Base-by-base conservation (phyloP, 2,888 invertebrate species). In the Spisula solida region DNA sequence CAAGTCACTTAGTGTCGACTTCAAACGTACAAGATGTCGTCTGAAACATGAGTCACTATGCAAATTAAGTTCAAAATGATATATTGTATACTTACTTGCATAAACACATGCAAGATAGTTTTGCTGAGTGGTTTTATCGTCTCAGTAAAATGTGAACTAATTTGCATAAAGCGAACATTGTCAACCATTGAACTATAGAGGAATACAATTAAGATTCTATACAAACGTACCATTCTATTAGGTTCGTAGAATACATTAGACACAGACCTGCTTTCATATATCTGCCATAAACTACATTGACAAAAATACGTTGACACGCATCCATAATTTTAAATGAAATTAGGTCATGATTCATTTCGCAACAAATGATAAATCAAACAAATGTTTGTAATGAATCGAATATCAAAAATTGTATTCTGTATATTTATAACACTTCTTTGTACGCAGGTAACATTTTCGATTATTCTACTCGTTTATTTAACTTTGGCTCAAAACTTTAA, bases 301-400 rank as follows among this genome's bases (percentile, higher is more conserved):
- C 60, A 66, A 66, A n/a, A 66, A 66, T 66, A 66, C n/a, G 10
- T n/a, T 66, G 60, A 66, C 60, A 66, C 60, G n/a, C 60, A 66
- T 66, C n/a, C 25, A 25, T 10, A n/a, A 66, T 25, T 66, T n/a
- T 66, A 25, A 66, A 66, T 25, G 60, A 66, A 25, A 66, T 12
- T 16, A 20, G 60, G 60, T 66, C n/a, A 66, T 25, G 25, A 66
- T 66, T 66, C 60, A 66, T 25, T 66, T 66, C 25, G 60, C 6
- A n/a, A 66, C 25, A 25, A 25, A 25, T 25, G 60, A 66, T 66
- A 66, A 66, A 66, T 66, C 60, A 66, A 66, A 25, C 25, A 66
- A 25, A n/a, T 12, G 60, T 25, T 66, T 66, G 16, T 51, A 25
- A 66, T 66, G 12, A 66, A 66, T 66, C 8, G 25, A 66, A 66